phyloP scores from a whole-genome alignment of 2,888 invertebrate genomes.

The Drosophila ezoana region DNA sequence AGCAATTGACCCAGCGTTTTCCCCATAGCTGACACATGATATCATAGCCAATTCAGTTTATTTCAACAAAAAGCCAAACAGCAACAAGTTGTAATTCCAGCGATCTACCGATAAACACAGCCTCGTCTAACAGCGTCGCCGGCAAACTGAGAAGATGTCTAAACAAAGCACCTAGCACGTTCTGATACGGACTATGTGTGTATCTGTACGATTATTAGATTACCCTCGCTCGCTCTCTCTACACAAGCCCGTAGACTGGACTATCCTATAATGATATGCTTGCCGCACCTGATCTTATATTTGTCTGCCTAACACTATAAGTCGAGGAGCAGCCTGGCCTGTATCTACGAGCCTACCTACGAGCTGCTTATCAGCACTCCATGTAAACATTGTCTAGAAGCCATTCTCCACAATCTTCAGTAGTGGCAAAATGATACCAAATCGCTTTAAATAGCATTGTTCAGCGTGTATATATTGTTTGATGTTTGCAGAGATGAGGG shows the following conservation, averaged over 20 bases:
- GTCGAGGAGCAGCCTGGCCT: not conserved
- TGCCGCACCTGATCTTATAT: conserved; percentile 6
- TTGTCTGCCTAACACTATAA: conserved; percentile 22
- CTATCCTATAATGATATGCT: not conserved
- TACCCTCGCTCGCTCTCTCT: conserved; percentile 9
- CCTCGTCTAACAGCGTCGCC: conserved; percentile 15
- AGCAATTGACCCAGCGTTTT: conserved; percentile 31
- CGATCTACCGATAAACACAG: conserved; percentile 36
- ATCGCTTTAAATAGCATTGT: conserved; percentile 68
- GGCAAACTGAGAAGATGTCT: conserved; percentile 45
- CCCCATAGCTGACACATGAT: conserved; percentile 45
- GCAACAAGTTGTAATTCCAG: conserved; percentile 31
- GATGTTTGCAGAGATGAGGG: conserved; percentile 10
- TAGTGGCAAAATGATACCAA: conserved; percentile 59
- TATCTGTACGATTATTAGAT: conserved; percentile 25
- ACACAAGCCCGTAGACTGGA: not conserved
- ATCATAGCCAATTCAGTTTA: conserved; percentile 29
- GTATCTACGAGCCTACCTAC: too few species aligned
- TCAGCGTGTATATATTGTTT: conserved; percentile 34
- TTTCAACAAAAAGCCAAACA: conserved; percentile 8
- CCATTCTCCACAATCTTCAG: conserved; percentile 31
- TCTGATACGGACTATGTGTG: conserved; percentile 6
- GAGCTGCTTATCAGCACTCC: conserved; percentile 49
- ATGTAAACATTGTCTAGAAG: conserved; percentile 53
- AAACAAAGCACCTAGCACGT: conserved; percentile 21